Conservation (phyloP, 2,797 vertebrate genomes). For the Lerista edwardsae region DNA sequence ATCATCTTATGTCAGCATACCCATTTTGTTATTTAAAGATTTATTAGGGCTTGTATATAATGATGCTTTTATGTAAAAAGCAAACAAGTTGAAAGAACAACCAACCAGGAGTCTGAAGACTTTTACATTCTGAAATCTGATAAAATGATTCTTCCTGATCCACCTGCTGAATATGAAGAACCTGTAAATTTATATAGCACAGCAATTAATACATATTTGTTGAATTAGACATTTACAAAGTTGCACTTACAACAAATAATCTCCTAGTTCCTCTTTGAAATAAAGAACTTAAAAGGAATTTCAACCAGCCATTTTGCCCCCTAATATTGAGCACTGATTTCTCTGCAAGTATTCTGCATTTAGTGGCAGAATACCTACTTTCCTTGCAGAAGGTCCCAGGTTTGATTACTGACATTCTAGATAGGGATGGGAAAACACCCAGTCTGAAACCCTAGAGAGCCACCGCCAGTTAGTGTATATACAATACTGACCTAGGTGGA, state of each 20-base stretch:
- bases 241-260: neutral
- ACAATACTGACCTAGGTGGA: no score
- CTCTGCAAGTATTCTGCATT: no score
- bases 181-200: conserved; percentile 67
- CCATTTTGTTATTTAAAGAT: neutral
- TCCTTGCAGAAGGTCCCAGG: no score
- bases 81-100: conserved; percentile 3
- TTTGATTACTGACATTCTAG: no score
- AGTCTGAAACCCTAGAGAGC: no score
- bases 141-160: conserved; percentile 55
- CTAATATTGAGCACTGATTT: neutral
- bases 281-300: neutral
- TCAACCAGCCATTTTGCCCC: neutral
- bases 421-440: no score
- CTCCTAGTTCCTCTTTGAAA: neutral
- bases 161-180: conserved; percentile 75
- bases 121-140: conserved; percentile 51
- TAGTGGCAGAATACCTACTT: no score
- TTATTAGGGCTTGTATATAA: neutral
- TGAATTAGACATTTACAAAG: neutral
- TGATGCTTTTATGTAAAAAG: neutral
- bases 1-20: no score
- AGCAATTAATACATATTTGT: neutral
- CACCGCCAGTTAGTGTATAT: no score
- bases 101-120: conserved; percentile 55